A percentile compares a stretch with the other conserved stretches of the same genome.
These are phyloP conservation scores for Adela reaumurella DNA, from an alignment of 2,888 invertebrate species.

Conservation along the genomic window DNA sequence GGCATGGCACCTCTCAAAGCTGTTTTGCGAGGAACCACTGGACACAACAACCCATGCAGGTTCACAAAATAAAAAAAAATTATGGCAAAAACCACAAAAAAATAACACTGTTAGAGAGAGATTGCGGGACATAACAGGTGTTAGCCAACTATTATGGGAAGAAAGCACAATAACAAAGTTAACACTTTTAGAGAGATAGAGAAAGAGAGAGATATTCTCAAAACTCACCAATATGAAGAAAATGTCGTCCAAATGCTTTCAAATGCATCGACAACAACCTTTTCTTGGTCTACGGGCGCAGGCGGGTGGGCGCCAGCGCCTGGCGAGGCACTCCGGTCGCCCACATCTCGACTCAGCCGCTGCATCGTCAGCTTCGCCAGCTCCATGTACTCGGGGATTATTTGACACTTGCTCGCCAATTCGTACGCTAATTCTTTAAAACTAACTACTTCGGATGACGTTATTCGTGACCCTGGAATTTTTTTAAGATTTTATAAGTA, in stretches of 20 bases:
- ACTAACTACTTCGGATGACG: slow-evolving; percentile 28
- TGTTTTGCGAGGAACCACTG: too few relatives aligned
- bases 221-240: slow-evolving; percentile 40
- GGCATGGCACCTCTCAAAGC: too few relatives aligned
- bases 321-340: not conserved
- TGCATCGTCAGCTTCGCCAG: slow-evolving; percentile 36
- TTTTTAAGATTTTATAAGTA: slow-evolving; percentile 1
- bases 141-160: too few relatives aligned
- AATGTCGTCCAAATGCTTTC: slow-evolving; percentile 39
- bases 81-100: too few relatives aligned
- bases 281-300: slow-evolving; percentile 12
- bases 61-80: too few relatives aligned
- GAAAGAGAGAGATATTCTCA: too few relatives aligned
- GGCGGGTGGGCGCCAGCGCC: slow-evolving; percentile 13
- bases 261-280: slow-evolving; percentile 31
- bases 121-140: too few relatives aligned
- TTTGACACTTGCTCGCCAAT: slow-evolving; percentile 36
- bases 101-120: too few relatives aligned
- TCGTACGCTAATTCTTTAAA: slow-evolving; percentile 41
- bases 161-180: too few relatives aligned
- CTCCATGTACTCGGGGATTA: slow-evolving; percentile 47
- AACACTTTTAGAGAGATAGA: too few relatives aligned
- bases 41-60: too few relatives aligned
- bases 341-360: slow-evolving; percentile 13
- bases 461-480: slow-evolving; percentile 27